Evolutionary conservation across 2,888 invertebrate species (phyloP).

Genomic region (Caenorhabditis japonica): DNA sequence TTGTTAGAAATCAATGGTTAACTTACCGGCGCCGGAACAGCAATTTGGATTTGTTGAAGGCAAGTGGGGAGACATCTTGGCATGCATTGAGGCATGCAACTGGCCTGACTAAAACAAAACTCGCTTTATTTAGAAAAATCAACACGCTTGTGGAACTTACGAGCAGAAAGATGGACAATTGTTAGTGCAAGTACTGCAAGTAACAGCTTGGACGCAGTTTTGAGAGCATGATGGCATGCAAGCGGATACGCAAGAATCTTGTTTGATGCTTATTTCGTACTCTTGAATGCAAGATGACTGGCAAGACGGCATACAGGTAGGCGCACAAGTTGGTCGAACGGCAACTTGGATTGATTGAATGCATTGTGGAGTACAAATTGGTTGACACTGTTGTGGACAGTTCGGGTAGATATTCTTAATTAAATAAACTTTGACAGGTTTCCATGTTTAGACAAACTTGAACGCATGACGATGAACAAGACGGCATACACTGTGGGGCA

Average conservation of each 20-base stretch:
- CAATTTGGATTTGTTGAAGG: slow-evolving; percentile 60
- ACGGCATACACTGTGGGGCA: slow-evolving; percentile 57
- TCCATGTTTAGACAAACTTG: no score
- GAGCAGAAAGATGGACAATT: slow-evolving; percentile 62
- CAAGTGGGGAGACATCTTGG: slow-evolving; percentile 65
- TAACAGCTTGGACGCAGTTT: slow-evolving; percentile 60
- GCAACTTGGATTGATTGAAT: slow-evolving; percentile 57
- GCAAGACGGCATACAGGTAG: slow-evolving; percentile 60
- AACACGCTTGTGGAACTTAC: slow-evolving; percentile 45
- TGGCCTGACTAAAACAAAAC: slow-evolving; percentile 51
- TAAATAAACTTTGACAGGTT: no score
- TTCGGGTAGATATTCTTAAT: slow-evolving; percentile 35
- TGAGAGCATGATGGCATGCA: slow-evolving; percentile 56
- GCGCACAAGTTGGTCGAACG: slow-evolving; percentile 57
- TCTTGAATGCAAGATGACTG: slow-evolving; percentile 51
- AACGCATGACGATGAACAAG: slow-evolving; percentile 51
- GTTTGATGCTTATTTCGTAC: slow-evolving; percentile 40
- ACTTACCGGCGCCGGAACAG: slow-evolving; percentile 36
- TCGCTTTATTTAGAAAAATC: not conserved
- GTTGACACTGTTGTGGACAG: slow-evolving; percentile 58
- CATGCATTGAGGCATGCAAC: slow-evolving; percentile 62
- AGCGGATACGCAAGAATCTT: slow-evolving; percentile 45
- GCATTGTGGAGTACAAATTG: slow-evolving; percentile 57
- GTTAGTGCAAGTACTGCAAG: slow-evolving; percentile 64
- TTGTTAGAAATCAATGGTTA: slow-evolving; percentile 7